phyloP scores from a whole-genome alignment of 1,140 invertebrate species.

The Drosophila ercepeae region DNA sequence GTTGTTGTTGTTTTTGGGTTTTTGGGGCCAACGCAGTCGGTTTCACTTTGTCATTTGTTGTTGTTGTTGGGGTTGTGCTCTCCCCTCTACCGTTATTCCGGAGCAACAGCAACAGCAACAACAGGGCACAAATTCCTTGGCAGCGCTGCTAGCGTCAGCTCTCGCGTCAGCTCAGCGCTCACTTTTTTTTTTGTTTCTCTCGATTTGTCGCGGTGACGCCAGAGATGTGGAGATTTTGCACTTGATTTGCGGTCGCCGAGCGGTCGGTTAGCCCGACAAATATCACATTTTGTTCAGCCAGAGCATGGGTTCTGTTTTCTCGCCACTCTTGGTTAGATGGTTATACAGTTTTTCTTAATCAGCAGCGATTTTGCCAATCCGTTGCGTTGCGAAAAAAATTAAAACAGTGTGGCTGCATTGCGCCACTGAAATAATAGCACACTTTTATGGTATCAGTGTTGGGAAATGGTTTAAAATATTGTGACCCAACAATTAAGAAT shows the following conservation, averaged over 20 bases:
- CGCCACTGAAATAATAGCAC: background rate
- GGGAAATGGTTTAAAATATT: background rate
- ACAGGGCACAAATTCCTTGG: constrained; percentile 57
- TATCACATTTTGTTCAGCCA: constrained; percentile 62
- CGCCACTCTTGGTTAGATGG: constrained; percentile 21
- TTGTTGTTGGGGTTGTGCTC: constrained; percentile 28
- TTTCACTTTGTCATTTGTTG: constrained; percentile 79
- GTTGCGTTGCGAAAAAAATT: constrained; percentile 71
- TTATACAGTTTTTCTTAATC: constrained; percentile 56
- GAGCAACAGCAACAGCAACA: constrained; percentile 57
- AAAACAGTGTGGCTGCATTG: constrained; percentile 26
- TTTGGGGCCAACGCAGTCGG: constrained; percentile 58
- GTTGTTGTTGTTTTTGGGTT: constrained; percentile 48
- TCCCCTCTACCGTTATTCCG: constrained; percentile 67
- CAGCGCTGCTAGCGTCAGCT: constrained; percentile 30
- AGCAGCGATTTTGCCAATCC: constrained; percentile 58
- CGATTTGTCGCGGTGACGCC: constrained; percentile 40
- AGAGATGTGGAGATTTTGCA: constrained; percentile 59
- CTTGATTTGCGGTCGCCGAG: constrained; percentile 55
- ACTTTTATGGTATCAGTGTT: background rate
- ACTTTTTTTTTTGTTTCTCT: constrained; percentile 53
- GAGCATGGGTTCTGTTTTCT: constrained; percentile 31
- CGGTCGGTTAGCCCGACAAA: constrained; percentile 43
- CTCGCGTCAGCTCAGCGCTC: constrained; percentile 16
- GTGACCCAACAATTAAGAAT: background rate